Percentiles rank a stretch among this genome's conserved stretches.
These are phyloP conservation scores for Microctenopoma stevenorrisi DNA, from an alignment of 2,797 vertebrate species.

Conservation along the genomic window DNA sequence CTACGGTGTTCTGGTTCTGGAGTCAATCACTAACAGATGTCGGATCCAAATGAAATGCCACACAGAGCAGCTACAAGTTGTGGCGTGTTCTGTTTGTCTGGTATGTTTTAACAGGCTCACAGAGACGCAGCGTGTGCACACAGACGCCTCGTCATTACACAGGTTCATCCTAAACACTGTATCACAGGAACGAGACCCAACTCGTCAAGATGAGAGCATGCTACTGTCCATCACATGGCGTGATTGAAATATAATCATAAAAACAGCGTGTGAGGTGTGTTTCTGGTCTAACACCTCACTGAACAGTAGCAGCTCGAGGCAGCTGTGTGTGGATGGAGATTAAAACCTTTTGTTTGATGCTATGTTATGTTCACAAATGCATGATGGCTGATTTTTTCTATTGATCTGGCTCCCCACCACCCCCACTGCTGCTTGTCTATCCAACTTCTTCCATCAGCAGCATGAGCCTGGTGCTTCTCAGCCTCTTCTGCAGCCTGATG, in stretches of 20 bases:
- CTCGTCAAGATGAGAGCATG: too few relatives aligned
- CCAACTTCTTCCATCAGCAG: not conserved
- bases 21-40: too few relatives aligned
- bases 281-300: too few relatives aligned
- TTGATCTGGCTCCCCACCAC: constrained; percentile 6
- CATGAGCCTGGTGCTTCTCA: constrained; percentile 33
- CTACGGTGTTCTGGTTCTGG: too few relatives aligned
- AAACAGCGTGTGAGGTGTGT: too few relatives aligned
- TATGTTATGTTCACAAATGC: constrained; percentile 15
- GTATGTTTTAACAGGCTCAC: not conserved
- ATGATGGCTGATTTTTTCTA: not conserved
- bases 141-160: not conserved
- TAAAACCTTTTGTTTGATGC: not conserved
- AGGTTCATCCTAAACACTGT: not conserved
- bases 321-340: too few relatives aligned
- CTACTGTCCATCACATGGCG: too few relatives aligned
- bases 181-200: too few relatives aligned
- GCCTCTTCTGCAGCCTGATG: not conserved
- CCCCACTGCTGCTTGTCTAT: not conserved
- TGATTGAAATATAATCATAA: too few relatives aligned
- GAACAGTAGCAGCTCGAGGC: too few relatives aligned
- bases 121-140: not conserved
- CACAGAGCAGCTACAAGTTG: constrained; percentile 34
- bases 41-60: not conserved
- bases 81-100: not conserved